Evolutionary conservation across 2,797 vertebrate genomes (phyloP), one percentile per base, ranked within the genome.

Genomic region (Onychomys torridus): DNA sequence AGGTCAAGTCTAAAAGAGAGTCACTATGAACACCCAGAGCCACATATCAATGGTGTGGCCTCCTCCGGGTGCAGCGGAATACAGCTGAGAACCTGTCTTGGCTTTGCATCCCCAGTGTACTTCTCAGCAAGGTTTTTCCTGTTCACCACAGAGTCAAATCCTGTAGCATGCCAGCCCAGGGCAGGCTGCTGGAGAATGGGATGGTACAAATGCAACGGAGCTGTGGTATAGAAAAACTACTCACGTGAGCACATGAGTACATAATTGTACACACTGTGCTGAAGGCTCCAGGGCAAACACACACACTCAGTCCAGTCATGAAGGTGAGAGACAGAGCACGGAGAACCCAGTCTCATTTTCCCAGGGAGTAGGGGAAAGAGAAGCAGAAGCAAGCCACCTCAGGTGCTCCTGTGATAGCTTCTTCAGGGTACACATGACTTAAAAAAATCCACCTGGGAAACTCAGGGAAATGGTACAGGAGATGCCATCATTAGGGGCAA

Each of bases 211-310:
- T 46, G 27, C 6, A 5, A 57, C 25, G 5, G 61, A 21, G 57
- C 67, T 34, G 17, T 10, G 4, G n/a, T 1, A 37, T 40, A 32
- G 88, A 16, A 52, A 85, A 32, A 23, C 9, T 0, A 34, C 11
- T 49, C 0, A 46, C 77, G 57, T 17, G 17, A 29, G 32, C 19
- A 2, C 2, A 0, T 0, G 0, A 14, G 0, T 1, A 5, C 23
- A 0, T 21, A 40, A 63, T 19, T 46, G 27, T 59, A 83, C 0
- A 0, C 0, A 16, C 17, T 7, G 8, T 13, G 43, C 13, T 34
- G 10, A 78, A 61, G 52, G 19, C 63, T 55, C 49, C 14, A 27
- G 59, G 27, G 59, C 63, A 32, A 17, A 65, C n/a, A 32, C 89
- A 76, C 69, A 37, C 55, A 77, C 21, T 61, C n/a, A 25, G 40